phyloP scores from a whole-genome alignment of 2,888 invertebrate species.

The Lasioglossum pauxillum region DNA sequence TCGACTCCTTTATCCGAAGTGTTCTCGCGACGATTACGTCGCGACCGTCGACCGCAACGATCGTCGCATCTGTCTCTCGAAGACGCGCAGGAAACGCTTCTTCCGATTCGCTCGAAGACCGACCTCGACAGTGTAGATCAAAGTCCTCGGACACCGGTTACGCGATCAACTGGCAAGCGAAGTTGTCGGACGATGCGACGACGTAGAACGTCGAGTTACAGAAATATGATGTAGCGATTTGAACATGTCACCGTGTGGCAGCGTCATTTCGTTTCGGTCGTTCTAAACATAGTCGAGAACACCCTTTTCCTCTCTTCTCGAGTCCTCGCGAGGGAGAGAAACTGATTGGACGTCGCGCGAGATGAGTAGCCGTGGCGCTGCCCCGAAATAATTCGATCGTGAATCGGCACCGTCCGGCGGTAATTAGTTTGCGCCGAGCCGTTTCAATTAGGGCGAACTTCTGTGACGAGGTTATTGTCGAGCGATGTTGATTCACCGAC shows the following conservation, averaged over 20 bases:
- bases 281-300: conserved; percentile 63
- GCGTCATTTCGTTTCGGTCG: conserved; percentile 23
- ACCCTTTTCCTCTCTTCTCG: conserved; percentile 40
- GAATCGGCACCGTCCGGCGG: conserved; percentile 41
- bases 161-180: conserved; percentile 71
- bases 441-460: conserved; percentile 65
- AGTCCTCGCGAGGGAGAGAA: conserved; percentile 1
- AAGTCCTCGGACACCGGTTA: conserved; percentile 62
- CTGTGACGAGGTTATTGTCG: conserved; percentile 69
- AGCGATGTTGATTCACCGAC: conserved; percentile 64
- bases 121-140: not conserved
- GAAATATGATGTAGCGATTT: conserved; percentile 78
- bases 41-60: conserved; percentile 55
- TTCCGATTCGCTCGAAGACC: not conserved
- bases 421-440: conserved; percentile 58
- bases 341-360: conserved; percentile 19
- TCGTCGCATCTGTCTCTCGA: conserved; percentile 59
- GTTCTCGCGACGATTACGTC: conserved; percentile 36
- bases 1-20: conserved; percentile 14
- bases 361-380: conserved; percentile 29
- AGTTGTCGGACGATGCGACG: conserved; percentile 75
- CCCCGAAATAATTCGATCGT: conserved; percentile 40
- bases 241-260: conserved; percentile 69
- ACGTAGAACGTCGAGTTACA: conserved; percentile 73
- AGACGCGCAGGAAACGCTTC: not conserved